phyloP scores from a whole-genome alignment of 2,888 invertebrate species.

The Scaptomyza flava region DNA sequence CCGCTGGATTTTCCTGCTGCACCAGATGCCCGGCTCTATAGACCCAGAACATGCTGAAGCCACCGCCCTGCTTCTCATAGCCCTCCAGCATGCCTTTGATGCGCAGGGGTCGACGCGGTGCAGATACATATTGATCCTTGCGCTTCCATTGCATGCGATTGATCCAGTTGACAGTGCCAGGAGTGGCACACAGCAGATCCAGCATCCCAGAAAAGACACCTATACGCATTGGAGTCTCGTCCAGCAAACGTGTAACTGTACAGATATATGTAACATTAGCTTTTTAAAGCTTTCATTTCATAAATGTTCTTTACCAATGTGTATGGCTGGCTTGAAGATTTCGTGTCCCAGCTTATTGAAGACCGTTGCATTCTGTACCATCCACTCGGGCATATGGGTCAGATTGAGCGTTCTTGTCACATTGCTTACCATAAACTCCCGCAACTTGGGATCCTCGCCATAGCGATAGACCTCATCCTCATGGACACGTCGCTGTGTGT shows the following conservation, averaged over 20 bases:
- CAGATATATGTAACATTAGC: neutral
- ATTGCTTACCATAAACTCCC: conserved; percentile 88
- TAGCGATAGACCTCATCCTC: conserved; percentile 85
- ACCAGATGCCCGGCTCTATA: conserved; percentile 84
- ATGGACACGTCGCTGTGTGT: conserved; percentile 87
- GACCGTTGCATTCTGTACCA: conserved; percentile 86
- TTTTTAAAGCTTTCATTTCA: neutral
- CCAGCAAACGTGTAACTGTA: conserved; percentile 89
- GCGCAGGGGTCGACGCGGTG: conserved; percentile 86
- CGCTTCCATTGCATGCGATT: conserved; percentile 89
- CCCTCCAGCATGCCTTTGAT: conserved; percentile 88
- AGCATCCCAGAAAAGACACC: conserved; percentile 91
- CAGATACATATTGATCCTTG: conserved; percentile 86
- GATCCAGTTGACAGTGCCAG: conserved; percentile 91
- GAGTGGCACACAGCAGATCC: conserved; percentile 93
- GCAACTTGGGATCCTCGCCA: conserved; percentile 80
- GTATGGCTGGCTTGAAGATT: conserved; percentile 92
- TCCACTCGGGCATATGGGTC: conserved; percentile 88
- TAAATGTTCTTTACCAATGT: conserved; percentile 85
- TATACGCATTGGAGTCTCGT: conserved; percentile 88
- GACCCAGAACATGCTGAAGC: conserved; percentile 83
- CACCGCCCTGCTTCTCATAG: conserved; percentile 87
- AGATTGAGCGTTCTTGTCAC: conserved; percentile 88
- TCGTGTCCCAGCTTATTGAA: conserved; percentile 87
- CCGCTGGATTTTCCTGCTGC: conserved; percentile 90